phyloP scores from a whole-genome alignment of 2,113 vertebrate species.

The Euleptes europaea region DNA sequence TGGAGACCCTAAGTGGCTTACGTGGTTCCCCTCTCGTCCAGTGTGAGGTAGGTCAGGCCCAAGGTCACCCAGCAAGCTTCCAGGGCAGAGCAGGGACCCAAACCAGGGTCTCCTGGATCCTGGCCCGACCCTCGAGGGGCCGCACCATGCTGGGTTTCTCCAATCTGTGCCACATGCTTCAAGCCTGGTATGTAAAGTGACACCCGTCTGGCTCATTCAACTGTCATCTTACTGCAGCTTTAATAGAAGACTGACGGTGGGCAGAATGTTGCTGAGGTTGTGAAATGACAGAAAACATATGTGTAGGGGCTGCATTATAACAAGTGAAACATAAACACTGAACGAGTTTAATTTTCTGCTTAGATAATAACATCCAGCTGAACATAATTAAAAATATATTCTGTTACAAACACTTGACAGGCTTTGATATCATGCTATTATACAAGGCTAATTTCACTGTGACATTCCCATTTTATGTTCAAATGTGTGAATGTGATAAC shows the following conservation, averaged over 20 bases:
- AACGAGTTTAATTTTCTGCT: constrained; percentile 63
- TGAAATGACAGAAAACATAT: not conserved
- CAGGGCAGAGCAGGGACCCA: no score
- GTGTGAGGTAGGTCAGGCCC: no score
- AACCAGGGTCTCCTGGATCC: no score
- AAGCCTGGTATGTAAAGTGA: no score
- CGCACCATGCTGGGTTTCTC: no score
- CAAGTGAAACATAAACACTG: constrained; percentile 5
- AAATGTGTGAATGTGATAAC: not conserved
- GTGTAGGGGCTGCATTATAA: not conserved
- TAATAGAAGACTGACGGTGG: not conserved
- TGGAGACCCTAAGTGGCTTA: no score
- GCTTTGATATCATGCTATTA: not conserved
- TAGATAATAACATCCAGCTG: constrained; percentile 49
- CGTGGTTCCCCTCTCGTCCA: no score
- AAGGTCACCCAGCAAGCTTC: no score
- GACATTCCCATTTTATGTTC: constrained; percentile 35
- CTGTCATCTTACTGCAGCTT: not conserved
- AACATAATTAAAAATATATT: constrained; percentile 62
- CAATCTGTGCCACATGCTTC: no score
- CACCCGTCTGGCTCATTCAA: not conserved
- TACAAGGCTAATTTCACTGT: not conserved
- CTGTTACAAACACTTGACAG: constrained; percentile 41
- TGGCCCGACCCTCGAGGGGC: no score
- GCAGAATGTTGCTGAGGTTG: not conserved